phyloP scores from a whole-genome alignment of 2,113 vertebrate species.

The Abramis brama region DNA sequence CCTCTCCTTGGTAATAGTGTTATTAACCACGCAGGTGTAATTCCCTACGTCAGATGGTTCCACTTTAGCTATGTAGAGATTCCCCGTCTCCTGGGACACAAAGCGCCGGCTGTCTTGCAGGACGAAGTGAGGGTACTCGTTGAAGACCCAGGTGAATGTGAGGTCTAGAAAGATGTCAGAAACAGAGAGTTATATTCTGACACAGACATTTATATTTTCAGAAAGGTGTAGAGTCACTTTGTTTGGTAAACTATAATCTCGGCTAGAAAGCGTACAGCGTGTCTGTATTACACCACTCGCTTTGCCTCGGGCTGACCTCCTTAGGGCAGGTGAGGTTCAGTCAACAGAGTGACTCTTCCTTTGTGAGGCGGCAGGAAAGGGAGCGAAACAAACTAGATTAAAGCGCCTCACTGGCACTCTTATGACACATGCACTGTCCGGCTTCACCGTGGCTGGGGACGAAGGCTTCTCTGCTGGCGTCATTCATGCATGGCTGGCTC shows the following conservation, averaged over 20 bases:
- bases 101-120: conserved; percentile 91
- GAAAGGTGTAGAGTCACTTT: conserved; percentile 42
- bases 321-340: conserved; percentile 46
- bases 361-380: conserved; percentile 61
- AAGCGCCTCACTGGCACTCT: conserved; percentile 66
- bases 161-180: conserved; percentile 72
- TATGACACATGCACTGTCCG: conserved; percentile 67
- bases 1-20: conserved; percentile 76
- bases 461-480: conserved; percentile 37
- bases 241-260: conserved; percentile 2
- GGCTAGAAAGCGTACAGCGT: neutral
- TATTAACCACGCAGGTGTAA: conserved; percentile 92
- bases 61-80: conserved; percentile 94
- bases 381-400: conserved; percentile 76
- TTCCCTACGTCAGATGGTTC: conserved; percentile 91
- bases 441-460: conserved; percentile 51
- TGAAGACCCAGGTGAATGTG: conserved; percentile 93
- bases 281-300: conserved; percentile 31
- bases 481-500: conserved; percentile 52
- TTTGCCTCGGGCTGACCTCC: conserved; percentile 12
- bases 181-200: neutral
- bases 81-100: conserved; percentile 92
- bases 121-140: conserved; percentile 88
- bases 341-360: conserved; percentile 60
- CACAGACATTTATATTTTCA: conserved; percentile 1